These are phyloP conservation scores for Drosophila baimaii DNA, from an alignment of 1,140 invertebrate species.

Conservation along the genomic window DNA sequence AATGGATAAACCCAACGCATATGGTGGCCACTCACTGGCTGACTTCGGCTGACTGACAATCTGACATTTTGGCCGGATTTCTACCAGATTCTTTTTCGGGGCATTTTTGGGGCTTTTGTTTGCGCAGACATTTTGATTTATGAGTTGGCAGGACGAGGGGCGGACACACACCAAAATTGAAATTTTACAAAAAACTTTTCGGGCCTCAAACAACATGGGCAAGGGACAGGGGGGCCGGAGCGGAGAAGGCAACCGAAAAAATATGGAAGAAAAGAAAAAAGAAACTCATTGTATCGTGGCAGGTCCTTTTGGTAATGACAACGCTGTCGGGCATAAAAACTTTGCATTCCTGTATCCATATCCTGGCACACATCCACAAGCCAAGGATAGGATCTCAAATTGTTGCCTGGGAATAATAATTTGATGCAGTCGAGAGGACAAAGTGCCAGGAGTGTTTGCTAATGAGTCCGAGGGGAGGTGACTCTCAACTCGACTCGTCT, in stretches of 20 bases:
- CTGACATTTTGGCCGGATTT: conserved; percentile 43
- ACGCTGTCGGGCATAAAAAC: conserved; percentile 64
- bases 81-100: conserved; percentile 38
- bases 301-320: conserved; percentile 63
- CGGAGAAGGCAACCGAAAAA: background rate
- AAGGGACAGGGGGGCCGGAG: background rate
- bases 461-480: conserved; percentile 60
- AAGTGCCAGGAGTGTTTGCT: conserved; percentile 42
- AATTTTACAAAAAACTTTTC: conserved; percentile 71
- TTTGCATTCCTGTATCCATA: conserved; percentile 43
- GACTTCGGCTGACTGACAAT: conserved; percentile 29
- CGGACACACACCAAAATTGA: conserved; percentile 58
- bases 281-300: conserved; percentile 50
- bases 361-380: conserved; percentile 32
- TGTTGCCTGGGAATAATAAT: conserved; percentile 64
- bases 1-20: conserved; percentile 30
- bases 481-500: conserved; percentile 5
- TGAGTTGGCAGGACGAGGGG: conserved; percentile 54
- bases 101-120: conserved; percentile 62
- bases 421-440: conserved; percentile 49
- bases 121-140: conserved; percentile 79
- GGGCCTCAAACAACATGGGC: conserved; percentile 52
- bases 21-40: conserved; percentile 37
- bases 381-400: conserved; percentile 46
- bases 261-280: conserved; percentile 10